Conservation (phyloP, 2,888 invertebrate species). For the Cephus spinipes region DNA sequence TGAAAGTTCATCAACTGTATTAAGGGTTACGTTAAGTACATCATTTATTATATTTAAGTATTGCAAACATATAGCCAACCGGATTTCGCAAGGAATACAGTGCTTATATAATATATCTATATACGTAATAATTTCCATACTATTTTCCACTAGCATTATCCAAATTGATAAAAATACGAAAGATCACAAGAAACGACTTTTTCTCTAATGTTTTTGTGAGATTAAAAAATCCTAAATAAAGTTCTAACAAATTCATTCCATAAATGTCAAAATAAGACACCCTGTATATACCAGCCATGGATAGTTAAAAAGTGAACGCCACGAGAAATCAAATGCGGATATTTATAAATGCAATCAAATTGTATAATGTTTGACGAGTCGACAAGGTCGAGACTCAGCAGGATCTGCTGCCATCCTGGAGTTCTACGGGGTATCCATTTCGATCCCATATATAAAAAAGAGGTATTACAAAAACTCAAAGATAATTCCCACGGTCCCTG, state of each 20-base stretch:
- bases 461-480: not conserved
- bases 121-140: not conserved
- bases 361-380: constrained; percentile 13
- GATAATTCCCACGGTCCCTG: not conserved
- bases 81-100: not conserved
- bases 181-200: not conserved
- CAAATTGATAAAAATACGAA: not conserved
- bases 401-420: not conserved
- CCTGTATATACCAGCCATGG: not conserved
- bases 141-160: not conserved
- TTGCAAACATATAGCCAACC: not conserved
- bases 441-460: not conserved
- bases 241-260: not conserved
- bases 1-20: not conserved
- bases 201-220: not conserved
- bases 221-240: not conserved
- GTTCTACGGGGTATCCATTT: not conserved
- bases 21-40: not conserved
- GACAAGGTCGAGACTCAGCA: constrained; percentile 14
- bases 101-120: not conserved
- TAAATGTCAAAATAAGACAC: not conserved
- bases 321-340: not conserved
- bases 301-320: not conserved
- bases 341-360: not conserved
- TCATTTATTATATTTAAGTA: not conserved